Base-by-base conservation (phyloP, 2,888 invertebrate genomes). In the Pharmacophagus antenor region DNA sequence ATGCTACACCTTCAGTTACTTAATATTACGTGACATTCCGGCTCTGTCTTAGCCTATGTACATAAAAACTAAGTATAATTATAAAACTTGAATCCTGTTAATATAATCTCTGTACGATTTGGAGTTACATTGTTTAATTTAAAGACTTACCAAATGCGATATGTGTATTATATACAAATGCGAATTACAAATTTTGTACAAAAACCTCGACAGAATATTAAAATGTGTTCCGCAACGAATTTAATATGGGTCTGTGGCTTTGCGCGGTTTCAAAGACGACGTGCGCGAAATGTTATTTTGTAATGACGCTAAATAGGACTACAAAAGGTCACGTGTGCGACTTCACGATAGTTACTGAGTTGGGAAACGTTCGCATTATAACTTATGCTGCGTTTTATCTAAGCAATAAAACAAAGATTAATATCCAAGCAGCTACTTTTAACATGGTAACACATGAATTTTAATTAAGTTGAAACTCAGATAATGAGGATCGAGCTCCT, bases 271-370 rank as follows among this genome's bases (percentile, higher is more conserved):
- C 58, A 61, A 63, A 57, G 63, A 63, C 61, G 63, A 58, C 59
- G 59, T 62, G 65, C 53, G 31, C 55, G 54, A 63, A 65, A 62
- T 62, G 53, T 55, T 41, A 57, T 62, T 65, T 58, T 56, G 58
- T 56, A 62, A 63, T 42, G 41, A 41, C 50, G 20, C 46, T 56
- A 56, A 59, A 62, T 62, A 52, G 56, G 52, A 58, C 54, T 37
- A 48, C 49, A 61, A 63, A 64, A 59, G 56, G 61, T 62, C 57
- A 57, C 61, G 37, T 61, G 44, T 61, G 18, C 21, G 4, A 31
- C 4, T 49, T 60, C 53, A 54, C 47, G 50, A 42, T 61, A 48
- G 48, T 27, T 56, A 48, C 25, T n/a, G 41, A 46, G 44, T 62
- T 50, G 57, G 46, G 49, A 31, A 59, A 58, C 25, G 41, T 20